phyloP scores from a whole-genome alignment of 2,888 invertebrate genomes.

The Ochropleura plecta region DNA sequence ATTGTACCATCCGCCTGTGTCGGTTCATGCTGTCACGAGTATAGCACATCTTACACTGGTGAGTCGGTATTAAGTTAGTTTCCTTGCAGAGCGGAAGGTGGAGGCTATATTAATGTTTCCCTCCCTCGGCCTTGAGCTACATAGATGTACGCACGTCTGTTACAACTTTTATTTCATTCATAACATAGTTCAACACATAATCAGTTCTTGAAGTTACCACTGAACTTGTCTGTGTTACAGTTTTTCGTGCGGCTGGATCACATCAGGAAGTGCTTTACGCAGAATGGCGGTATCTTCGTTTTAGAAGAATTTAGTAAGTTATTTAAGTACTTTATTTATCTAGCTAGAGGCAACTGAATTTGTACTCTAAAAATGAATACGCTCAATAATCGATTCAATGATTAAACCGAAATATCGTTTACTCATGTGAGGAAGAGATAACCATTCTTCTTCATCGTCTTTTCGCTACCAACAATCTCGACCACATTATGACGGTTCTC shows the following conservation, averaged over 20 bases:
- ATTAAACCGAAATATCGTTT: background rate
- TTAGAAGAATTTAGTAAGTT: constrained; percentile 99
- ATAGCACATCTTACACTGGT: background rate
- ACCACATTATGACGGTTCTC: background rate
- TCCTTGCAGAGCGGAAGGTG: background rate
- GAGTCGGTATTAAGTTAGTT: background rate
- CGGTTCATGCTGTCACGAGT: background rate
- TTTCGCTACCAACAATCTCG: background rate
- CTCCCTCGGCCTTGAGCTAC: constrained; percentile 37
- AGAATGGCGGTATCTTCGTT: constrained; percentile 99
- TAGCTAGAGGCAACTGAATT: background rate
- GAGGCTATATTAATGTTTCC: background rate
- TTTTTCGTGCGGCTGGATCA: constrained; percentile 99
- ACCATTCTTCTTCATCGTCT: background rate
- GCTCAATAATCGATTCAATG: background rate
- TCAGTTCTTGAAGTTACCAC: constrained; percentile 14
- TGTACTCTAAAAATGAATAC: background rate
- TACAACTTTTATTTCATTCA: constrained; percentile 26
- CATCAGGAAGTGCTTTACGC: constrained; percentile 99
- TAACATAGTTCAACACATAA: constrained; percentile 7
- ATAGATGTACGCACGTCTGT: constrained; percentile 61
- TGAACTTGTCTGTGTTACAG: constrained; percentile 92
- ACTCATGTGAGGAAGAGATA: background rate
- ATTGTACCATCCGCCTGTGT: background rate
- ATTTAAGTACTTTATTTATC: background rate